Percentiles rank a stretch among this genome's conserved stretches.
These are phyloP conservation scores for Drosophila lacicola DNA, from an alignment of 2,888 invertebrate genomes.

Conservation along the genomic window DNA sequence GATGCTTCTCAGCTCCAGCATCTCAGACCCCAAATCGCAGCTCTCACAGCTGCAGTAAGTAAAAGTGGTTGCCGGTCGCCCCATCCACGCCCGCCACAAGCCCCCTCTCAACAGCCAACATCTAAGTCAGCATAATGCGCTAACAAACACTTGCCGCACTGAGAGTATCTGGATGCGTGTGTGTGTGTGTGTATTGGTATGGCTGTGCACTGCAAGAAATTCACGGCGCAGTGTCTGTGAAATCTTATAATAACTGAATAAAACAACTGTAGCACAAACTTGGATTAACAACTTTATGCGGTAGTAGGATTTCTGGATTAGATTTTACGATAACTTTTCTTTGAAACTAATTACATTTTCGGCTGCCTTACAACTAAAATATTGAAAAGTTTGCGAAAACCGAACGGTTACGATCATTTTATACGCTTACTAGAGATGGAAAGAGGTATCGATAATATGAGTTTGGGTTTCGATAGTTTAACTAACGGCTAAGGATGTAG, in stretches of 20 bases:
- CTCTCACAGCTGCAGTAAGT: slow-evolving; percentile 65
- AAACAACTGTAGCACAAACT: slow-evolving; percentile 21
- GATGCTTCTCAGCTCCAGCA: slow-evolving; percentile 16
- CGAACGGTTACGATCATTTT: not conserved
- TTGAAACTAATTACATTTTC: slow-evolving; percentile 14
- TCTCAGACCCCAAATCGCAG: slow-evolving; percentile 5
- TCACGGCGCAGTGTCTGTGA: slow-evolving; percentile 1
- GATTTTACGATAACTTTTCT: slow-evolving; percentile 5
- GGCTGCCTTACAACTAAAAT: slow-evolving; percentile 7
- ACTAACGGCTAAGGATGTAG: too few species aligned
- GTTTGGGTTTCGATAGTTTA: too few species aligned
- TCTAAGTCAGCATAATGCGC: slow-evolving; percentile 79
- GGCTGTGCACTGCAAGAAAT: slow-evolving; percentile 45
- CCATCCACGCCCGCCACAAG: not conserved
- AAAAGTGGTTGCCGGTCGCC: slow-evolving; percentile 63
- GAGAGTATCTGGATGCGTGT: slow-evolving; percentile 23
- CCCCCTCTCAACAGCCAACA: slow-evolving; percentile 33
- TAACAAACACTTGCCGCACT: slow-evolving; percentile 74
- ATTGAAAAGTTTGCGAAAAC: not conserved
- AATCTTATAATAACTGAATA: slow-evolving; percentile 12
- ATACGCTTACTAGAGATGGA: not conserved
- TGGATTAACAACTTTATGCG: slow-evolving; percentile 35
- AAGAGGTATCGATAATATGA: not conserved
- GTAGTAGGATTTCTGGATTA: slow-evolving; percentile 11
- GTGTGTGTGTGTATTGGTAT: slow-evolving; percentile 4